Base-by-base conservation (phyloP, 2,113 vertebrate species). In the Aphelocoma coerulescens region DNA sequence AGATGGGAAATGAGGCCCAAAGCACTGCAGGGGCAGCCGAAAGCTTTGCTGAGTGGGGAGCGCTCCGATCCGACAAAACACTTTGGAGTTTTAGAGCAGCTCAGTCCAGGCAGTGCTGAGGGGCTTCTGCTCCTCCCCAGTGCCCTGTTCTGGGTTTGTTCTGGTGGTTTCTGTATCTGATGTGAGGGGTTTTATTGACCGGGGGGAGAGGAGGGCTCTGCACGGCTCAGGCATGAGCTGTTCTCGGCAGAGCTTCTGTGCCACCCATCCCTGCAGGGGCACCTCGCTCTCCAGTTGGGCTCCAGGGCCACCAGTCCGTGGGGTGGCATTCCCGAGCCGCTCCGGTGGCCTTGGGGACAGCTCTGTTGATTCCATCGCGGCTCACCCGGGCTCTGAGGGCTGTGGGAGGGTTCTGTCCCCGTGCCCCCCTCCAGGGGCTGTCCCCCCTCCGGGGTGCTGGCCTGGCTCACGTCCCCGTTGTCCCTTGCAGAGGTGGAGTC, bases 401-500 rank as follows among this genome's bases (percentile, higher is more conserved):
- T 7, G 12, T 0, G 3, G 30, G 44, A 16, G 37, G 48, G 14
- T 4, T 23, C 52, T 39, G 68, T 27, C 23, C 51, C 65, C 1
- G 1, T 30, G 8, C 14, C 24, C 67, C 20, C 33, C 16, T 3
- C 35, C 24, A 1, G 15, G 49, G 10, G 27, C 5, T 11, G 10
- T 18, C 18, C 33, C 48, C 13, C 9, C 17, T 20, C 18, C 43
- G 17, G 41, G 48, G 9, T 32, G 46, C 39, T 37, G 46, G 6
- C n/a, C 39, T 19, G n/a, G n/a, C 49, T 65, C 32, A 59, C 1
- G 3, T 4, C 8, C 12, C 66, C 35, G n/a, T 2, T 41, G 51
- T 85, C 24, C 46, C 33, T 22, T 19, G 2, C 89, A 92, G 98
- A 98, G 69, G 91, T 97, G 23, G 99, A 99, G 91, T 97, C 98